Percentiles rank a stretch among this genome's conserved stretches.
Evolutionary conservation across 2,797 vertebrate species (phyloP).

Genomic region (Synanceia verrucosa): DNA sequence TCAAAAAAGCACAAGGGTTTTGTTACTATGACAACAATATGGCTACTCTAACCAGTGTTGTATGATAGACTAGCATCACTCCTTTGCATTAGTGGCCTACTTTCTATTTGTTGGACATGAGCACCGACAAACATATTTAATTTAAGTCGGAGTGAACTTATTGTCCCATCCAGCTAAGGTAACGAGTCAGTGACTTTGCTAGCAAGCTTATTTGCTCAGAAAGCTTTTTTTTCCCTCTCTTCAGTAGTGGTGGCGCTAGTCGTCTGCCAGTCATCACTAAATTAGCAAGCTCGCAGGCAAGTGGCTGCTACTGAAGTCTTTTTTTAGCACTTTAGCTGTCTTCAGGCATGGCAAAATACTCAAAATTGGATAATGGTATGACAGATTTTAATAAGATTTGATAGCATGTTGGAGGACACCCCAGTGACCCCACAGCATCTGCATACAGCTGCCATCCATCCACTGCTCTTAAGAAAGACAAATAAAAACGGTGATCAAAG

Average conservation of each 20-base stretch:
- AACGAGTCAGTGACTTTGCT: not conserved
- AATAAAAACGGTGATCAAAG: constrained; percentile 3
- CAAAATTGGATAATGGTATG: too few relatives aligned
- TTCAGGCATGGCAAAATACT: too few relatives aligned
- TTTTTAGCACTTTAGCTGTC: too few relatives aligned
- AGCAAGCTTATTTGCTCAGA: too few relatives aligned
- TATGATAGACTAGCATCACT: not conserved
- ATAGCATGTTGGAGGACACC: not conserved
- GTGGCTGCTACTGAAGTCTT: too few relatives aligned
- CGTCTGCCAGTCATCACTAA: not conserved
- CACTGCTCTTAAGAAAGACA: not conserved
- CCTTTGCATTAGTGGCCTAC: not conserved
- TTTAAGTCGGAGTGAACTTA: too few relatives aligned
- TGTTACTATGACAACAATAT: not conserved
- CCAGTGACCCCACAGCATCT: not conserved
- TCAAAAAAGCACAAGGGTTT: not conserved
- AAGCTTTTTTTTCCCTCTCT: not conserved
- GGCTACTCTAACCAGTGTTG: not conserved
- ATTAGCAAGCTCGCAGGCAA: not conserved
- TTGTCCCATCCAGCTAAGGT: not conserved
- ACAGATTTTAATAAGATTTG: not conserved
- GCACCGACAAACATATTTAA: too few relatives aligned
- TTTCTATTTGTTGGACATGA: not conserved
- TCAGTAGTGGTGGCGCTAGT: too few relatives aligned
- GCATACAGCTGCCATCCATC: not conserved